Evolutionary conservation across 2,888 invertebrate genomes (phyloP), one percentile per base, ranked within the genome.

Genomic region (Odontocolon sp.): DNA sequence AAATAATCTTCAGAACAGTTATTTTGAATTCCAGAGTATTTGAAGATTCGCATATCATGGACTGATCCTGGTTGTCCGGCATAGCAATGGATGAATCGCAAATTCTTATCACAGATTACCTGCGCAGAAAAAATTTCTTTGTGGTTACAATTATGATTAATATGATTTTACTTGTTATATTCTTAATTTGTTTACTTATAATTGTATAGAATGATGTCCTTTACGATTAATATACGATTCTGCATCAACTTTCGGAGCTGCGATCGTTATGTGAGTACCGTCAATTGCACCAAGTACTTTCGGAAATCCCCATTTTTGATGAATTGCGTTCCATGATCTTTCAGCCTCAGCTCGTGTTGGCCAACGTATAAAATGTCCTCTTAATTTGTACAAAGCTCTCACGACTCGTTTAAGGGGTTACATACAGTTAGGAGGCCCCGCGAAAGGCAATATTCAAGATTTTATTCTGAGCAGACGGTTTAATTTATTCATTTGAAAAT

Each of bases 191-290:
- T n/a, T n/a, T n/a, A n/a, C n/a, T n/a, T n/a, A n/a, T 9, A 79
- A 36, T 57, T 80, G 75, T 1, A 82, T 81, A 4, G 81, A 81
- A 54, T 81, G 74, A 47, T 74, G 56, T 26, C 77, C 61, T 42
- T 83, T 82, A 2, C 81, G 54, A 36, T 82, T 83, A 1, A 79
- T 16, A 26, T 82, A 82, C 0, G 69, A 31, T 36, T 79, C 77
- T 5, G 79, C 67, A 36, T 79, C n/a, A 5, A 61, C 56, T 38
- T 54, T 56, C 3, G 78, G 71, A 9, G 77, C 72, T 38, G 64
- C 21, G 33, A 79, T 81, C 5, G 72, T 71, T 4, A 82, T 77
- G 16, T 79, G 79, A 1, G 80, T 80, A 0, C 80, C 81, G 72
- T 81, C 82, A 54, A 79, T 69, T 4, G 77, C 77, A 9, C 79